Evolutionary conservation across 1,140 invertebrate genomes (phyloP).

Genomic region (Aphis gossypii): DNA sequence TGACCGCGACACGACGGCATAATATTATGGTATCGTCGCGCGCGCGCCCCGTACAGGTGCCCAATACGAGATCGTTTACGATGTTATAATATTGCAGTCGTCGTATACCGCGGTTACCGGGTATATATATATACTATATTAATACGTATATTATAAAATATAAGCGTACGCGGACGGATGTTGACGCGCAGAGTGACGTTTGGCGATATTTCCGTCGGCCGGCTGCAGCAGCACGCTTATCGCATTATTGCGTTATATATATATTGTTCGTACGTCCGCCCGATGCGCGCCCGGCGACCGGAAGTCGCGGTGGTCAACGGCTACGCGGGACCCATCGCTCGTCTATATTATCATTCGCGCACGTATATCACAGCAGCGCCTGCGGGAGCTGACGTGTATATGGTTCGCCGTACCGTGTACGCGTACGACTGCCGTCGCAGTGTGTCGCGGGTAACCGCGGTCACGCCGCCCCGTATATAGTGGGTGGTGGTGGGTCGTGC

Average conservation of each 20-base stretch:
- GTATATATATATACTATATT: neutral
- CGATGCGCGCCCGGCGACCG: neutral
- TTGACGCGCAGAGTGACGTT: no score
- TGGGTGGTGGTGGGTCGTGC: neutral
- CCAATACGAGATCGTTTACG: neutral
- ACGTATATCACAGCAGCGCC: neutral
- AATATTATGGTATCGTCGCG: conserved; percentile 6
- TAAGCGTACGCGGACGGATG: no score
- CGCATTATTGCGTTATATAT: neutral
- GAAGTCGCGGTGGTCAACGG: conserved; percentile 1
- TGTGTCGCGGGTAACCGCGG: neutral
- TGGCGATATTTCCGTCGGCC: neutral
- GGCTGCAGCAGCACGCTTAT: neutral
- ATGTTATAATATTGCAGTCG: neutral
- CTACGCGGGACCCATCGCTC: neutral
- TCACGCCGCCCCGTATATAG: neutral
- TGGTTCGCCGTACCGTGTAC: neutral
- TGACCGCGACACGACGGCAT: conserved; percentile 24
- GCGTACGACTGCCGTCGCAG: neutral
- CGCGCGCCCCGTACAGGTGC: neutral
- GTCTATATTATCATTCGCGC: neutral
- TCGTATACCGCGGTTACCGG: neutral
- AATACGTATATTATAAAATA: neutral
- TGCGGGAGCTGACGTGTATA: neutral
- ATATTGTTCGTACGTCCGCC: neutral